A percentile compares a stretch with the other conserved stretches of the same genome.
phyloP scores from a whole-genome alignment of 2,888 invertebrate species.

The Bibio marci region DNA sequence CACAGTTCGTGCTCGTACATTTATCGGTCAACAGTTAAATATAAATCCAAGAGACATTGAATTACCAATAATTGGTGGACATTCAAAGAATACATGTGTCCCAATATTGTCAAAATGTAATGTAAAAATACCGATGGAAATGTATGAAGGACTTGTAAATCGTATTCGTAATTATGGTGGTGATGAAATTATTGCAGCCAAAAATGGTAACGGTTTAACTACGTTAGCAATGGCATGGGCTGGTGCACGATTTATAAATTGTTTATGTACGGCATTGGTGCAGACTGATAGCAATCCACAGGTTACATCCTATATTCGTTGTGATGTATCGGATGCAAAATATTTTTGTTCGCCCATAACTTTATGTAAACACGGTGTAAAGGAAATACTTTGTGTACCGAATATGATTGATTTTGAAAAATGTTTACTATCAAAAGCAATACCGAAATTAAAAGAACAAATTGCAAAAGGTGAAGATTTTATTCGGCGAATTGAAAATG shows the following conservation, averaged over 20 bases:
- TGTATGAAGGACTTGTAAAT: slow-evolving; percentile 30
- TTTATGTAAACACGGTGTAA: too few relatives aligned
- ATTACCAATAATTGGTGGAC: slow-evolving; percentile 66
- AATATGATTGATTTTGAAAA: too few relatives aligned
- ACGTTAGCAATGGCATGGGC: neutral
- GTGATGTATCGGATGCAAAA: slow-evolving; percentile 61
- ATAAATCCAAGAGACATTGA: slow-evolving; percentile 44
- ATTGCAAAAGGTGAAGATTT: too few relatives aligned
- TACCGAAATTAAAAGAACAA: too few relatives aligned
- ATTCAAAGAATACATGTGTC: slow-evolving; percentile 53
- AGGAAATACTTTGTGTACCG: too few relatives aligned
- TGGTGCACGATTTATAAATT: neutral
- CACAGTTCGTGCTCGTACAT: slow-evolving; percentile 54
- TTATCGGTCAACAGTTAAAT: slow-evolving; percentile 47
- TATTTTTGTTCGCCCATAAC: slow-evolving; percentile 42
- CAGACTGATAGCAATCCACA: neutral
- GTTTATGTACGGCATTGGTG: neutral
- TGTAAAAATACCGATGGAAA: slow-evolving; percentile 33
- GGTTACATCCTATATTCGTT: slow-evolving; percentile 50
- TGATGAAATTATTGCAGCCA: slow-evolving; percentile 42
- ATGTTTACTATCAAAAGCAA: too few relatives aligned
- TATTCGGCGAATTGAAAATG: too few relatives aligned
- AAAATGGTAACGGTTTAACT: slow-evolving; percentile 35
- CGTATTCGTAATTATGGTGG: slow-evolving; percentile 37
- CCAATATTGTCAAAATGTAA: slow-evolving; percentile 57